These are phyloP conservation scores for Limnodromus scolopaceus DNA, from an alignment of 2,797 vertebrate species.

Conservation along the genomic window DNA sequence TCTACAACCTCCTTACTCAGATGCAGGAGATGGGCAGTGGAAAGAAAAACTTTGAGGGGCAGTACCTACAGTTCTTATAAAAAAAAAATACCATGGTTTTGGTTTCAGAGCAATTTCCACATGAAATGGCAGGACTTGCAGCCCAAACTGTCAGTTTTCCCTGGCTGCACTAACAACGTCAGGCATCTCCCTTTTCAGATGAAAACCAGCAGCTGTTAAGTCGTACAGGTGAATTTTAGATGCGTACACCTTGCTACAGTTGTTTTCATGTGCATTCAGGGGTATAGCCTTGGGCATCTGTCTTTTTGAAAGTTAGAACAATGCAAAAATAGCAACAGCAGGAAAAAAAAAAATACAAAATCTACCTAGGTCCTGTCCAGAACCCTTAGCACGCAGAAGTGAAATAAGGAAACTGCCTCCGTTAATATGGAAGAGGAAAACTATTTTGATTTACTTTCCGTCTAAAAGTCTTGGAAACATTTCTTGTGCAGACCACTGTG, in stretches of 20 bases:
- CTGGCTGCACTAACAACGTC: neutral
- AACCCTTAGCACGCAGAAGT: neutral
- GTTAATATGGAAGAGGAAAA: neutral
- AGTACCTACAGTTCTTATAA: too few relatives aligned
- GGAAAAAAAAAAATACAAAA: neutral
- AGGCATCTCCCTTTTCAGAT: neutral
- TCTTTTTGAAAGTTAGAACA: neutral
- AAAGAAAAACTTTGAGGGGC: neutral
- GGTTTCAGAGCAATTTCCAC: neutral
- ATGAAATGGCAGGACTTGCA: neutral
- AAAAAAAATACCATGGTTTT: neutral
- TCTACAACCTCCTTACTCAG: too few relatives aligned
- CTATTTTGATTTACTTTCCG: neutral
- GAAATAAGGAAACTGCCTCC: neutral
- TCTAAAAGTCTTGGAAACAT: neutral
- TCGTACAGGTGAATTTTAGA: neutral
- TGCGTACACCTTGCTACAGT: neutral
- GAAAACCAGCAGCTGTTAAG: neutral
- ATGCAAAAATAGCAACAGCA: neutral
- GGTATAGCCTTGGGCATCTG: neutral
- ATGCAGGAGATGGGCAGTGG: accelerated
- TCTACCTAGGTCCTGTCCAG: neutral
- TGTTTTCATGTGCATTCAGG: neutral
- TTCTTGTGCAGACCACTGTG: neutral
- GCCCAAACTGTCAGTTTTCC: neutral